Evolutionary conservation across 2,113 vertebrate genomes (phyloP), one percentile per base, ranked within the genome.

Genomic region (Spilogale gracilis): DNA sequence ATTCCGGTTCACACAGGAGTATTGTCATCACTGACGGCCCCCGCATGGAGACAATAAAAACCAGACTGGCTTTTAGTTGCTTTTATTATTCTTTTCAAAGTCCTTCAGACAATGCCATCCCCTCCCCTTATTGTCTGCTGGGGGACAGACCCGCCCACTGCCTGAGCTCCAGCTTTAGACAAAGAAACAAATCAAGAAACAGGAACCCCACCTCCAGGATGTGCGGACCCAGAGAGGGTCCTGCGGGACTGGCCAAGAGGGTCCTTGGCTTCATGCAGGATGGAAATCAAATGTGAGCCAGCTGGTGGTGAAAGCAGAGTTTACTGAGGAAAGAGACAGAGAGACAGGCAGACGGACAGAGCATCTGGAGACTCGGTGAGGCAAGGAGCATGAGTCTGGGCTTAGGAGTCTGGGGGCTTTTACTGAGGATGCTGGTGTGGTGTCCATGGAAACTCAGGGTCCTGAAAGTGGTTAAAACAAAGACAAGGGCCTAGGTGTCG

Each of bases 1-100:
- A 38, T 48, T 50, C 32, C 2, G 6, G n/a, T 20, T 21, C 45
- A 3, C 3, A 0, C 0, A 17, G 84, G 30, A 16, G 21, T 17
- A 6, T 50, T 25, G 69, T 65, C 45, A 48, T 58, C n/a, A 2
- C 1, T 5, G 74, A 6, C 48, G 4, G 27, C 73, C 48, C 2
- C 21, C 87, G 21, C 27, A 3, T 5, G 30, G 14, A 3, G 45
- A 61, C 6, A 17, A 48, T 23, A 13, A 56, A 65, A 65, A 73
- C 21, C 74, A 43, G 48, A 30, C 3, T 5, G 17, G 32, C 25
- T 50, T 69, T 58, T 18, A 58, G 78, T 7, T 38, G 80, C 5
- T 27, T 89, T 65, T 38, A 71, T 63, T 73, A 14, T 43, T 89
- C 25, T 84, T 63, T 74, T 23, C 54, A 21, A n/a, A 16, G 38